phyloP scores from a whole-genome alignment of 2,113 vertebrate genomes.

The Phocoena phocoena region DNA sequence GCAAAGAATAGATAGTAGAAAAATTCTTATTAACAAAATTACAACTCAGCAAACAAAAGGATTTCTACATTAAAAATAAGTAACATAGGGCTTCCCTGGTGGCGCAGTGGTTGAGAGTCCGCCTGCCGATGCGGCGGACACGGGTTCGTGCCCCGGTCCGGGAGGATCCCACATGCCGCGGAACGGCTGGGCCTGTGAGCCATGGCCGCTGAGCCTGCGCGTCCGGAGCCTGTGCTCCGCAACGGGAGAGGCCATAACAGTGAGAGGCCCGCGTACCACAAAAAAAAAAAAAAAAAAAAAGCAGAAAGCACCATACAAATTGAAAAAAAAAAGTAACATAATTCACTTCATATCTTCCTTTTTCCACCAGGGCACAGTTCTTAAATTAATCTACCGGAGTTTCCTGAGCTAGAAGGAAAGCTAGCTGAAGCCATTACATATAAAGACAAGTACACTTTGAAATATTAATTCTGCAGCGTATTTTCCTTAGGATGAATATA shows the following conservation, averaged over 20 bases:
- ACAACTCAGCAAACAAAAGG: neutral
- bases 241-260: too few relatives aligned
- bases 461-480: neutral
- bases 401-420: conserved; percentile 6
- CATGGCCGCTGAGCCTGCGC: too few relatives aligned
- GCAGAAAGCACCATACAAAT: too few relatives aligned
- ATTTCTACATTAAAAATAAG: conserved; percentile 22
- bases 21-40: conserved; percentile 18
- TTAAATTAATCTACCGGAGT: neutral
- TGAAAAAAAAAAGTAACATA: neutral
- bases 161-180: too few relatives aligned
- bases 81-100: neutral
- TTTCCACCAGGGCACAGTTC: neutral
- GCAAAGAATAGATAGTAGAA: neutral
- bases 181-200: too few relatives aligned
- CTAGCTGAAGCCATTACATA: neutral
- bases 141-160: too few relatives aligned
- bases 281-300: too few relatives aligned
- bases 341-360: neutral
- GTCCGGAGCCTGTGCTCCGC: too few relatives aligned
- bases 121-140: too few relatives aligned
- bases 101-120: too few relatives aligned
- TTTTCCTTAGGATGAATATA: conserved; percentile 44
- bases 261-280: too few relatives aligned
- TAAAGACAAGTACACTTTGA: conserved; percentile 25